phyloP scores from a whole-genome alignment of 2,113 vertebrate genomes.

The Calypte anna region DNA sequence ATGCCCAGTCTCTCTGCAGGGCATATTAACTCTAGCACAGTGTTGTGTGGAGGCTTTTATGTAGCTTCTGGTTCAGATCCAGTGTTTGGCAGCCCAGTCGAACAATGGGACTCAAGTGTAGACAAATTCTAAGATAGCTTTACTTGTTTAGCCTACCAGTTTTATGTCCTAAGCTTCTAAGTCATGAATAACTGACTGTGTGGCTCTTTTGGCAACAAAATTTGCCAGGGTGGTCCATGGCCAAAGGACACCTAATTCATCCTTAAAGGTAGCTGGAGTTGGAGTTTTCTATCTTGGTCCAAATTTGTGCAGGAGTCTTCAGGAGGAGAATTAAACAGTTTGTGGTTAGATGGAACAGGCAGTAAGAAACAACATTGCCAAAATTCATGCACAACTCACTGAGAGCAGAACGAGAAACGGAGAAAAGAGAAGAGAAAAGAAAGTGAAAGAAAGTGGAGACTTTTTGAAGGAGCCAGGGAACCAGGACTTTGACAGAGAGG shows the following conservation, averaged over 20 bases:
- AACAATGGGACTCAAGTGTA: neutral
- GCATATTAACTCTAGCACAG: neutral
- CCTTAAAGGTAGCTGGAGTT: neutral
- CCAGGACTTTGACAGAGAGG: neutral
- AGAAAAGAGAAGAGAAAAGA: no score
- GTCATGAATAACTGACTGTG: neutral
- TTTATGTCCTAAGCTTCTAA: neutral
- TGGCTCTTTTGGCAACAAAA: neutral
- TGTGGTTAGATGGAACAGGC: neutral
- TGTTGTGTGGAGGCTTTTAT: neutral
- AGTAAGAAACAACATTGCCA: neutral
- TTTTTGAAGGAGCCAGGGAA: neutral
- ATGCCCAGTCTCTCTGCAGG: neutral
- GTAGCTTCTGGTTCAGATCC: neutral
- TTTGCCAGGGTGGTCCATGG: neutral
- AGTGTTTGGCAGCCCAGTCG: neutral
- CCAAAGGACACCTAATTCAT: neutral
- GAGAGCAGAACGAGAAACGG: neutral
- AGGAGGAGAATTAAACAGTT: neutral
- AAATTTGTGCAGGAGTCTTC: neutral
- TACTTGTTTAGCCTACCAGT: conserved; percentile 4
- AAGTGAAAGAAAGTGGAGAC: neutral
- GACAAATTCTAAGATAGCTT: neutral
- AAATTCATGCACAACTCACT: neutral
- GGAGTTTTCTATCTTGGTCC: neutral